phyloP scores from a whole-genome alignment of 1,140 invertebrate genomes.

The Nautilus pompilius region DNA sequence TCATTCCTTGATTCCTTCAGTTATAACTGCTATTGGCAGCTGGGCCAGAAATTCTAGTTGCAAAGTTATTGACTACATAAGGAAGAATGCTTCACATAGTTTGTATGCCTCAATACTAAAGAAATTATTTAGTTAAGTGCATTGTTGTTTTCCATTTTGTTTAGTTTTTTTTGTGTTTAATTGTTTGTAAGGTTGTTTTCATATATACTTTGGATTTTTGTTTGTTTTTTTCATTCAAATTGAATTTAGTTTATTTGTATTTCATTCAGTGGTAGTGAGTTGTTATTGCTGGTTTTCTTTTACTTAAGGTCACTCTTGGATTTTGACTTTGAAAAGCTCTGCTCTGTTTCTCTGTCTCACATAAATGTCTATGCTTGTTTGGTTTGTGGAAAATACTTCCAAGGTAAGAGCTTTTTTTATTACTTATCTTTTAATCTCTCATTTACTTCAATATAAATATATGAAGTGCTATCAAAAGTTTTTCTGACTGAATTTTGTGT shows the following conservation, averaged over 20 bases:
- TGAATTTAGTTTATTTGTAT: neutral
- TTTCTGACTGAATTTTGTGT: too few relatives aligned
- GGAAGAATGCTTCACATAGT: too few relatives aligned
- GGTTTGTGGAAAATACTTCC: conserved; percentile 99
- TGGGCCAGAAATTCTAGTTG: too few relatives aligned
- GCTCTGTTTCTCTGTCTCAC: conserved; percentile 94
- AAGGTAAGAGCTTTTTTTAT: conserved; percentile 58
- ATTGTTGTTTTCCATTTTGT: neutral
- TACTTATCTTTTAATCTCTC: neutral
- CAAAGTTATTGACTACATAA: too few relatives aligned
- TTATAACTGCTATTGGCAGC: neutral
- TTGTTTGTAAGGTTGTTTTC: neutral
- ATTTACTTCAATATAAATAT: neutral
- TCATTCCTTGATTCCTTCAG: neutral
- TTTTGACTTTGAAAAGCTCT: conserved; percentile 99
- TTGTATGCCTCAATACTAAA: too few relatives aligned
- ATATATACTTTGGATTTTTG: neutral
- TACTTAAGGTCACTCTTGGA: conserved; percentile 79
- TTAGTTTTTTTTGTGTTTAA: neutral
- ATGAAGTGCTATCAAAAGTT: neutral
- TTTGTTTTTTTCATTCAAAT: neutral
- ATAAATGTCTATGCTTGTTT: conserved; percentile 99
- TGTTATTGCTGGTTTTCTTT: conserved; percentile 13
- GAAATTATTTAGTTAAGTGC: neutral
- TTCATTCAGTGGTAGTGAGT: neutral